Evolutionary conservation across 2,888 invertebrate genomes (phyloP), one percentile per base, ranked within the genome.

Genomic region (Rotaria macrura): DNA sequence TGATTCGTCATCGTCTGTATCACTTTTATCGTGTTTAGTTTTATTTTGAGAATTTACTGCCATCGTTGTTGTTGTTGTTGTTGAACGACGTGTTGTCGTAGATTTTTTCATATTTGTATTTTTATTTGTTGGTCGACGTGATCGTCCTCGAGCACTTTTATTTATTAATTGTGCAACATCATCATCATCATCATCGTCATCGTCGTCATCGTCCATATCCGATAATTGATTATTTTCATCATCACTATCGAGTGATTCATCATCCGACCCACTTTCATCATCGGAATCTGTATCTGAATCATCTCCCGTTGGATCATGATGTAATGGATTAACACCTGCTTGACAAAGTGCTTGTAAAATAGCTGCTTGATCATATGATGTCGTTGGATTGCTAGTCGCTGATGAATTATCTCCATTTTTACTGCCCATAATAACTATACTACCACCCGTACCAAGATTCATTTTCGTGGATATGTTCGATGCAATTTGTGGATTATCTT

Each of bases 281-380:
- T 38, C 40, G 17, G 74, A 74, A 43, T 74, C 74, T 25, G 74
- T 40, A 43, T 74, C 74, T 10, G 74, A 74, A 74, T 74, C 74
- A 40, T 74, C 40, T 25, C 38, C 43, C 12, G 74, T n/a, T 25
- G 65, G 65, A 65, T 65, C 65, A 65, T 65, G 65, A 17, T 65
- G 65, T 29, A 40, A 25, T 74, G 74, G 74, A 74, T 74, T 74
- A 40, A 74, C 74, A 40, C 74, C 74, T 25, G 74, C 74, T 74
- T 40, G 43, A 74, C 40, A 38, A 7, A 74, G 43, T 74, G 74
- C 74, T 25, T 74, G 38, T 43, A 74, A 74, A 10, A 74, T 74
- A 40, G 74, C 43, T 74, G 74, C 74, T 43, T 74, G 74, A 40
- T 74, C 25, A 74, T 40, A 74, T 12, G 74, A 40, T 74, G 74